phyloP scores from a whole-genome alignment of 2,113 vertebrate species.

The Callionymus lyra region DNA sequence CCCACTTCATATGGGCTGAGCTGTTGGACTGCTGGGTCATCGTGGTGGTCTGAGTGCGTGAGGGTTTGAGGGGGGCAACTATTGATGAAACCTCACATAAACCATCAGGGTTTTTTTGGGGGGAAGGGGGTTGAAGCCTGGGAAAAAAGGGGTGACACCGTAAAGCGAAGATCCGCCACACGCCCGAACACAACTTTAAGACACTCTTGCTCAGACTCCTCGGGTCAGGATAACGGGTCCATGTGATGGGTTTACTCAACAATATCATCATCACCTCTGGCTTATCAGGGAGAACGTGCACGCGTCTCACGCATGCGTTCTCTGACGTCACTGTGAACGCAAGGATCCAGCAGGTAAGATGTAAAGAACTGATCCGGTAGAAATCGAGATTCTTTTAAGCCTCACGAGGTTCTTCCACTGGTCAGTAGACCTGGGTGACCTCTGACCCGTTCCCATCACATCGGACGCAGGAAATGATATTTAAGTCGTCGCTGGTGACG shows the following conservation, averaged over 20 bases:
- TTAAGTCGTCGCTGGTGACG: too few relatives aligned
- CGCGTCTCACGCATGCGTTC: conserved; percentile 33
- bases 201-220: too few relatives aligned
- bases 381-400: too few relatives aligned
- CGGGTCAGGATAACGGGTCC: conserved; percentile 16
- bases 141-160: conserved; percentile 54
- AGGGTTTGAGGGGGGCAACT: conserved; percentile 56
- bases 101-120: conserved; percentile 58
- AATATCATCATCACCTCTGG: conserved; percentile 2
- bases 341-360: too few relatives aligned
- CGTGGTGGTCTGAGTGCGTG: conserved; percentile 63
- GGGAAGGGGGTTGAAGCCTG: conserved; percentile 67
- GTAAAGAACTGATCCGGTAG: too few relatives aligned
- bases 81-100: conserved; percentile 57
- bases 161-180: conserved; percentile 28
- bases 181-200: too few relatives aligned
- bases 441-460: too few relatives aligned
- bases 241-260: conserved; percentile 1
- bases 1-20: conserved; percentile 76
- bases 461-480: too few relatives aligned
- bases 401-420: too few relatives aligned
- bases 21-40: conserved; percentile 73
- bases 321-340: conserved; percentile 41
- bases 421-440: too few relatives aligned
- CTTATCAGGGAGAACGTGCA: conserved; percentile 4